Base-by-base conservation (phyloP, 2,888 invertebrate genomes). In the Hirtodrosophila histrioides region DNA sequence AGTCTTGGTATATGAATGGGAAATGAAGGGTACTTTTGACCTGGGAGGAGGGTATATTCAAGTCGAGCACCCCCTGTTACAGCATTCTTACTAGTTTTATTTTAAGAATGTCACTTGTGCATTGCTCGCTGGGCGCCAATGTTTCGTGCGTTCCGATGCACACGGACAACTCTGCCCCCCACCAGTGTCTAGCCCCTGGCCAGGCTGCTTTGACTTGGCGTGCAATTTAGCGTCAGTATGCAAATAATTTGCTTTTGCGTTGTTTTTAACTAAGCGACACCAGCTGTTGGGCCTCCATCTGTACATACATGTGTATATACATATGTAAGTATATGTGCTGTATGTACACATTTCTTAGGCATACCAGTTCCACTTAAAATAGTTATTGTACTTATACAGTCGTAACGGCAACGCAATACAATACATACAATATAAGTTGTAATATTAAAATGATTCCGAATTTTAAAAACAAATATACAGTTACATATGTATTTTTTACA, bases 41-140 rank as follows among this genome's bases (percentile, higher is more conserved):
- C 17, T 17, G 5, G 1, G 23, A 41, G 27, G 17, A 31, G 61
- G 60, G 60, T 61, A 60, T 60, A 7, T 24, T 9, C 11, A 23
- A 53, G 48, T 39, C 48, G n/a, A 43, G 24, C 33, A 9, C 35
- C 23, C 9, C 24, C 31, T 31, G 9, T 24, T 27, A 40, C 8
- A 60, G 9, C 27, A 56, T 49, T 48, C 12, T 31, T 36, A 35
- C 33, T 58, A 51, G 50, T 49, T 78, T 82, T 75, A 81, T 86
- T 86, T 86, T 66, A 84, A 74, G 74, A 84, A 76, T 73, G 76
- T 76, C 72, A 74, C 68, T 75, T 82, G 70, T 73, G 65, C 75
- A 69, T 68, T 72, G 62, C 70, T 65, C 61, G 69, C 62, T 76
- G 73, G 88, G 84, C 89, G 89, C 89, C 89, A 85, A 84, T 60